Evolutionary conservation across 2,888 invertebrate genomes (phyloP).

Genomic region (Stenchaetothrips biformis): DNA sequence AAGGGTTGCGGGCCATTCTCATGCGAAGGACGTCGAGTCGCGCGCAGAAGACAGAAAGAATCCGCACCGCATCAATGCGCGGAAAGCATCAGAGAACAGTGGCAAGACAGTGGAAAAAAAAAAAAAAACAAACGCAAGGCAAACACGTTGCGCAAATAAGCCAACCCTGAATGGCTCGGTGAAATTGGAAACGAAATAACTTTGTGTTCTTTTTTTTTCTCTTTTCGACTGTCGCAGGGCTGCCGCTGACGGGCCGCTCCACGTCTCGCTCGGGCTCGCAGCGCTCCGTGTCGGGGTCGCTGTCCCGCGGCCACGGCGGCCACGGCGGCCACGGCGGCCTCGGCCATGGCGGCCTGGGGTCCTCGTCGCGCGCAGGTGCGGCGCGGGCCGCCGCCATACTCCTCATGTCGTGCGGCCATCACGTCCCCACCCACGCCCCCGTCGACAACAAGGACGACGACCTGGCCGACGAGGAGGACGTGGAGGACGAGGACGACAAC

Average conservation of each 20-base stretch:
- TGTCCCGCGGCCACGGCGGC: background rate
- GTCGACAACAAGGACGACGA: slow-evolving; percentile 4
- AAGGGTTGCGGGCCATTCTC: no score
- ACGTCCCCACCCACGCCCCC: background rate
- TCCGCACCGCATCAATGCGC: background rate
- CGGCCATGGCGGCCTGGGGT: background rate
- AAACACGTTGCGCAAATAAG: background rate
- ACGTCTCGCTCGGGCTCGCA: slow-evolving; percentile 3
- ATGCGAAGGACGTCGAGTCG: no score
- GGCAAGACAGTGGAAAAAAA: no score
- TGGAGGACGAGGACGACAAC: background rate
- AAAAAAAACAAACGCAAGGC: no score
- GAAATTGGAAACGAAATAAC: background rate
- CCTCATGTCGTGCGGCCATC: background rate
- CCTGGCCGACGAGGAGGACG: background rate
- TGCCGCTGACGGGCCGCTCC: slow-evolving; percentile 9
- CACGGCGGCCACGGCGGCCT: background rate
- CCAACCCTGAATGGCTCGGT: no score
- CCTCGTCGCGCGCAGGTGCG: background rate
- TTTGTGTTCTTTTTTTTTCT: background rate
- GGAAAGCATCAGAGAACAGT: background rate
- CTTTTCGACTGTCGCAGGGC: background rate
- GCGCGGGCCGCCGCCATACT: slow-evolving; percentile 1
- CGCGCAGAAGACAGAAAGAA: no score
- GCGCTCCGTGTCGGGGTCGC: slow-evolving; percentile 19